Base-by-base conservation (phyloP, 2,797 vertebrate species). In the Acanthopagrus latus region DNA sequence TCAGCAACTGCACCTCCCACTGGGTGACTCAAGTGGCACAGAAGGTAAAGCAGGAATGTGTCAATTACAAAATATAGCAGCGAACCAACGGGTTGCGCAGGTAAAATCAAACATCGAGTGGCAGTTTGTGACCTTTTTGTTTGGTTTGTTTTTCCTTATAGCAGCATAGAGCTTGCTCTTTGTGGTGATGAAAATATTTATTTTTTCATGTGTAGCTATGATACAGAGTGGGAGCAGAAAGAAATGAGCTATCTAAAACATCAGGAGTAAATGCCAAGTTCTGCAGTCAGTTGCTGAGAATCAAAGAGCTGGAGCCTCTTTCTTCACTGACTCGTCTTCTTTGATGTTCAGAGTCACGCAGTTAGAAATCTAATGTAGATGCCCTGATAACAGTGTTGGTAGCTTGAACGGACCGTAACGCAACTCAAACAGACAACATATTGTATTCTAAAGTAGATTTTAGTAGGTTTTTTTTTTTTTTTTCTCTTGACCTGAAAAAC, bases 1-100 rank as follows among this genome's bases (percentile, higher is more conserved):
- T 99, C 88, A 99, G 98, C 95, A 99, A 99, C 95, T 99, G 97
- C 89, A 99, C 98, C 69, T 98, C 97, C 86, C 98, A 99, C 93
- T 99, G 97, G 97, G 98, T 99, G 88, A 97, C 97, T 91, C 97
- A 99, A 92, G 96, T 99, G 94, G 97, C 98, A 84, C 98, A 98
- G 94, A 99, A 99, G 97, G 98, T 99, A 94, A 92, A 94, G 92
- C 82, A 57, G 79, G 62, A 82, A 78, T 51, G 62, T 81, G 71
- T 69, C 66, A 50, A 66, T 87, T 50, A 64, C 38, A 73, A 57
- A 72, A 77, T 38, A 14, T 21, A 69, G 68, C 64, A 38, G 66
- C 65, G 70, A 83, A 82, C 64, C 71, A 71, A 60, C 55, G 54
- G 5, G 7, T 64, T 57, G 25, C 17, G 14, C 2, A 14, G 29